phyloP scores from a whole-genome alignment of 1,140 invertebrate genomes.

The Heliconius nattereri region DNA sequence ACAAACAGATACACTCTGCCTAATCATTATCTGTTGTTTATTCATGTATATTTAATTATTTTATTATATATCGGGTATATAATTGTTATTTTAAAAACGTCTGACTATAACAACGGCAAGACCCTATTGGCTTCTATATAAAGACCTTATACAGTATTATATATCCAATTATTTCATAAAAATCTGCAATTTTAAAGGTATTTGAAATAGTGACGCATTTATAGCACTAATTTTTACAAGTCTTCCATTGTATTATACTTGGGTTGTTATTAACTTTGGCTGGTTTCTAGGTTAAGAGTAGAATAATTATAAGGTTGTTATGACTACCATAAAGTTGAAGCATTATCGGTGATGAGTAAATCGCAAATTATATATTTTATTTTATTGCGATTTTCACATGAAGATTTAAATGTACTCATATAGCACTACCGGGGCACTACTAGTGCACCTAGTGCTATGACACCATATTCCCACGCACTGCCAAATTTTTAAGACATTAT shows the following conservation, averaged over 20 bases:
- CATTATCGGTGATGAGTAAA: not conserved
- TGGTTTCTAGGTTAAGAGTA: not conserved
- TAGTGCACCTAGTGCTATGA: no score
- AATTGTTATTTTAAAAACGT: no score
- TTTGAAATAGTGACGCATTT: not conserved
- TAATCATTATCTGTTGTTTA: no score
- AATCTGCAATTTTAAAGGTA: not conserved
- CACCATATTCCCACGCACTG: no score
- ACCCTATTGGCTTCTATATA: no score
- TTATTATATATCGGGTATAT: no score
- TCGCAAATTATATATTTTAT: conserved; percentile 11
- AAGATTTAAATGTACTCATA: not conserved
- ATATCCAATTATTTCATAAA: not conserved
- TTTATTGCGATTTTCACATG: not conserved
- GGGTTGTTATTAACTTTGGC: not conserved
- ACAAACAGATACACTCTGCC: no score
- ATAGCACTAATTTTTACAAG: not conserved
- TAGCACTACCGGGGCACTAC: no score
- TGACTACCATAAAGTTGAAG: not conserved
- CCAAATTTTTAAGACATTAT: no score
- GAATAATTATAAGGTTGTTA: not conserved
- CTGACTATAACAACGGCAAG: no score
- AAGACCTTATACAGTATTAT: not conserved
- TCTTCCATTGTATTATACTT: not conserved
- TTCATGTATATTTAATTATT: no score